phyloP scores from a whole-genome alignment of 2,888 invertebrate genomes.

The Coecobrya sp. region DNA sequence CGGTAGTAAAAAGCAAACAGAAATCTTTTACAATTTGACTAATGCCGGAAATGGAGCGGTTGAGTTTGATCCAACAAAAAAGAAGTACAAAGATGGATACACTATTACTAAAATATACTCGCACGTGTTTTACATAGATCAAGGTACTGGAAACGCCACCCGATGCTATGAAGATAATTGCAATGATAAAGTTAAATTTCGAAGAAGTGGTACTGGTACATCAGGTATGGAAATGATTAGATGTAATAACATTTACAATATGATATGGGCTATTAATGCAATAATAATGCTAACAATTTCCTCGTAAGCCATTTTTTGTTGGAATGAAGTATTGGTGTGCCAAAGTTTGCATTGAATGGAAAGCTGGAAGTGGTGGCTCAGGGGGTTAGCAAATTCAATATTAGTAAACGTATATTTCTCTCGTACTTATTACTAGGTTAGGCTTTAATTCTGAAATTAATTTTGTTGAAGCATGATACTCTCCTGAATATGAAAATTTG shows the following conservation, averaged over 20 bases:
- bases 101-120: constrained; percentile 82
- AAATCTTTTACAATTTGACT: constrained; percentile 73
- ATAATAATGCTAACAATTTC: neutral
- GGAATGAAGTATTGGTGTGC: constrained; percentile 3
- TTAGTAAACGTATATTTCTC: too few relatives aligned
- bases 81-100: constrained; percentile 80
- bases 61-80: constrained; percentile 74
- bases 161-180: constrained; percentile 84
- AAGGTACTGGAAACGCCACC: constrained; percentile 83
- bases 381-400: too few relatives aligned
- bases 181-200: constrained; percentile 81
- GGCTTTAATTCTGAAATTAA: too few relatives aligned
- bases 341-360: neutral
- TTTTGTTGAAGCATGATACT: too few relatives aligned
- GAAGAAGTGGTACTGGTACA: neutral
- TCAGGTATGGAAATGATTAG: constrained; percentile 25
- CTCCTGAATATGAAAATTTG: too few relatives aligned
- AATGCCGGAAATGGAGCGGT: constrained; percentile 61
- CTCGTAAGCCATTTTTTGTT: neutral
- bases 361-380: too few relatives aligned
- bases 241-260: neutral
- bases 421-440: too few relatives aligned
- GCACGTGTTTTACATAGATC: constrained; percentile 85
- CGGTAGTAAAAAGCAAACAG: constrained; percentile 62
- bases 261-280: neutral